phyloP scores from a whole-genome alignment of 2,888 invertebrate species.

The Caenorhabditis sulstoni region DNA sequence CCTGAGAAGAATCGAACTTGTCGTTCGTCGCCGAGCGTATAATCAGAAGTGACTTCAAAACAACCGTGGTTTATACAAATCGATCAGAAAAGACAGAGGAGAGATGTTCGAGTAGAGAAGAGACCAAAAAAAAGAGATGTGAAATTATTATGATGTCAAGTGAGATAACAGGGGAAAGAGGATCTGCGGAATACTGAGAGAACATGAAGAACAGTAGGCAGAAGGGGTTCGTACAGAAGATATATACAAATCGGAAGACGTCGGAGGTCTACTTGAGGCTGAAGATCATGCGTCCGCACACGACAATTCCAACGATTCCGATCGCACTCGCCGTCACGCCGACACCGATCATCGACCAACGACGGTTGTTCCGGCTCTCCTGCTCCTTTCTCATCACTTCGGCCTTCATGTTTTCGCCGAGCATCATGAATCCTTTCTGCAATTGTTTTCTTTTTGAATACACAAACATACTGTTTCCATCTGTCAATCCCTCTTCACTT shows the following conservation, averaged over 20 bases:
- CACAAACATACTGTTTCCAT: conserved; percentile 13
- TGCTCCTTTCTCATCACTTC: conserved; percentile 29
- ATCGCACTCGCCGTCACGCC: conserved; percentile 26
- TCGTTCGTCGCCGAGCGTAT: conserved; percentile 11
- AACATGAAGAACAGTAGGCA: not conserved
- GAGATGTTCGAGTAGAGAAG: conserved; percentile 22
- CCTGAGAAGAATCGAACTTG: conserved; percentile 3
- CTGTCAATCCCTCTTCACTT: conserved; percentile 13
- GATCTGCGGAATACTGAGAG: not conserved
- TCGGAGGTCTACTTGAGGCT: conserved; percentile 8
- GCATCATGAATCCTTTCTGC: conserved; percentile 60
- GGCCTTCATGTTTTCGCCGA: conserved; percentile 41
- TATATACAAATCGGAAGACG: conserved; percentile 25
- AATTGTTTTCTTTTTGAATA: conserved; percentile 9
- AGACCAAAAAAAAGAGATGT: conserved; percentile 14
- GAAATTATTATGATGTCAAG: conserved; percentile 23
- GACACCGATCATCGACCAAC: conserved; percentile 46
- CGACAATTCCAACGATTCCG: conserved; percentile 45
- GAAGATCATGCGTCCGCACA: conserved; percentile 44
- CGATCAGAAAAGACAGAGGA: conserved; percentile 6
- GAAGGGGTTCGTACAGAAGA: conserved; percentile 7
- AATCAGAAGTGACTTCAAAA: conserved; percentile 30
- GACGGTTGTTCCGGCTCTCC: conserved; percentile 18
- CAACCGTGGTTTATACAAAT: conserved; percentile 34
- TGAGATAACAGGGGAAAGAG: conserved; percentile 24